Evolutionary conservation across 2,113 vertebrate species (phyloP), one percentile per base, ranked within the genome.

Genomic region (Gopherus evgoodei): DNA sequence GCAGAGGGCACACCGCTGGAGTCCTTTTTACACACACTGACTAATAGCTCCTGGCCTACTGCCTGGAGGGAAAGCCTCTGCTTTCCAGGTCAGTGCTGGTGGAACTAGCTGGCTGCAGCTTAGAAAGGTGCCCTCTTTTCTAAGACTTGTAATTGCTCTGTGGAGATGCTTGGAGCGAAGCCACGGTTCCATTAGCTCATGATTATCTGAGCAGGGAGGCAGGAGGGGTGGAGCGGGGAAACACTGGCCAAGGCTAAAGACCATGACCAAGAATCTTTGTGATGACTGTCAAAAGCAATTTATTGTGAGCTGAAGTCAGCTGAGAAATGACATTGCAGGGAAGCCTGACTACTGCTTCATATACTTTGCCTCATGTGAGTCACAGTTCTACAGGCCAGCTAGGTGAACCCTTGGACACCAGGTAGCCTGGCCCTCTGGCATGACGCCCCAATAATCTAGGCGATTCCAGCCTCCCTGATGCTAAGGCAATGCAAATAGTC

Each of bases 291-390:
- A 96, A 89, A 76, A 87, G 11, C 53, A 76, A 72, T 92, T 94
- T 83, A 91, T 69, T 2, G 0, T 52, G 25, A 1, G 0, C 24
- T 84, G 84, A 90, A 93, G 29, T 79, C 6, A 1, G 89, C 35
- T 1, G 14, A 50, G 86, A 84, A 94, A 56, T 35, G n/a, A 3
- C 0, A 0, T 87, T 87, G 65, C 6, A 24, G 80, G 50, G 3
- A 0, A 3, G 56, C 79, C 31, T 0, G 0, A 0, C 24, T 76
- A 8, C 83, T 44, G 79, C 31, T 38, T 90, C 13, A 12, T 24
- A 79, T 27, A 53, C 72, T 6, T 21, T 62, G 38, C 82, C 21
- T 54, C 53, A 22, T 54, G 80, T 42, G 83, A n/a, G 11, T 96
- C 56, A 65, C 10, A 35, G 25, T 25, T 81, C 42, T 78, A 16